A percentile compares a stretch with the other conserved stretches of the same genome.
Evolutionary conservation across 2,113 vertebrate genomes (phyloP).

Genomic region (Burhinus oedicnemus): DNA sequence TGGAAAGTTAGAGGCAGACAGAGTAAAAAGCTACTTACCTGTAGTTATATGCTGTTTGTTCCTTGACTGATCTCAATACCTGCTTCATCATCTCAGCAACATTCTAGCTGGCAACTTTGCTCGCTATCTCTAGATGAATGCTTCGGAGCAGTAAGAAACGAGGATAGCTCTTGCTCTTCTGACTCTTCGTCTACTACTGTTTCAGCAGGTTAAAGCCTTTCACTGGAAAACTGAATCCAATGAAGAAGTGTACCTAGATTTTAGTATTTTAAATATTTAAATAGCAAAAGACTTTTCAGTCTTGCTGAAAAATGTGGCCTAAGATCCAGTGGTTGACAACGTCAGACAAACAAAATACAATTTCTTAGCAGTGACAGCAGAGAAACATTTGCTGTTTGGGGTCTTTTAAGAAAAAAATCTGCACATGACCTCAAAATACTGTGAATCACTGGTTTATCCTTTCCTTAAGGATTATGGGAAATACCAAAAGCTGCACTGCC

Average conservation of each 20-base stretch:
- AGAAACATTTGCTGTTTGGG: background rate
- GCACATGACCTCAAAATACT: background rate
- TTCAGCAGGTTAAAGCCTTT: background rate
- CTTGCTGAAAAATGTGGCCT: background rate
- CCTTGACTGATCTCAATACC: background rate
- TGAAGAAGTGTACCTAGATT: background rate
- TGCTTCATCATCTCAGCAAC: background rate
- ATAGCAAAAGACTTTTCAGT: background rate
- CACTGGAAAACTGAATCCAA: background rate
- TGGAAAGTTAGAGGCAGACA: background rate
- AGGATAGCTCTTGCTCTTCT: background rate
- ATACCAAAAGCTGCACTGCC: background rate
- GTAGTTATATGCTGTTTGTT: background rate
- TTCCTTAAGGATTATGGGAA: background rate
- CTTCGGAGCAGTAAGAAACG: background rate
- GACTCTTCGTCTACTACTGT: background rate
- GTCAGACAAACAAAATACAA: background rate
- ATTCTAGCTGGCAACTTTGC: background rate
- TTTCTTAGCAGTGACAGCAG: background rate
- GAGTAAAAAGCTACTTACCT: constrained; percentile 22
- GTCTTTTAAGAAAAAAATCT: background rate
- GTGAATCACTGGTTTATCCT: background rate
- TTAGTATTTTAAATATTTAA: background rate
- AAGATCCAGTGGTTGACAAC: background rate
- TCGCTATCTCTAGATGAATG: background rate